Percentiles rank a stretch among this genome's conserved stretches.
phyloP scores from a whole-genome alignment of 2,797 vertebrate genomes.

The Pempheris klunzingeri region DNA sequence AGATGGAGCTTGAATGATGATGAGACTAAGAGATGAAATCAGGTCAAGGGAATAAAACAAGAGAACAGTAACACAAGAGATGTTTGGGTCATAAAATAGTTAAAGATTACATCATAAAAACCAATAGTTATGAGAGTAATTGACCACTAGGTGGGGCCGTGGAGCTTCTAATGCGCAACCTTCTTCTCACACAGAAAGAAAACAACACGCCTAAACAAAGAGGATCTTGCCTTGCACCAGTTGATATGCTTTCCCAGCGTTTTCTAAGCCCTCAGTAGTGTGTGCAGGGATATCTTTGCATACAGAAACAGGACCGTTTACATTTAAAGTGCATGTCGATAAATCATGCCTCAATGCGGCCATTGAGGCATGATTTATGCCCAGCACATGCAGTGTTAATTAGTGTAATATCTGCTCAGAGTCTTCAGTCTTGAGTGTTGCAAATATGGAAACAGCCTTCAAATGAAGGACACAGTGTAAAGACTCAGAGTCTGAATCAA shows the following conservation, averaged over 20 bases:
- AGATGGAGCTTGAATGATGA: neutral
- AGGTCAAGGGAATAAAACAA: neutral
- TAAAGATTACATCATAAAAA: conserved; percentile 76
- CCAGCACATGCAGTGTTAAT: conserved; percentile 7
- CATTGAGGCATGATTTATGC: no score
- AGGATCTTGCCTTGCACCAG: conserved; percentile 18
- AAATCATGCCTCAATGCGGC: conserved; percentile 1
- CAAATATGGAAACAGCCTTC: conserved; percentile 12
- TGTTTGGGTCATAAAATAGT: conserved; percentile 62
- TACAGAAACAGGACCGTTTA: neutral
- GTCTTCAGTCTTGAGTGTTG: conserved; percentile 8
- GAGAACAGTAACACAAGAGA: neutral
- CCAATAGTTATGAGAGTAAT: conserved; percentile 11
- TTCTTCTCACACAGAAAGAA: conserved; percentile 21
- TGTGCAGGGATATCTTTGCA: neutral
- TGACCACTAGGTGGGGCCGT: conserved; percentile 79
- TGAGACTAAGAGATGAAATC: neutral
- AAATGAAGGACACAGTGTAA: conserved; percentile 1
- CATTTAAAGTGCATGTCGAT: neutral
- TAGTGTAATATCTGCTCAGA: conserved; percentile 9
- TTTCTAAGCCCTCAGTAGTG: conserved; percentile 3
- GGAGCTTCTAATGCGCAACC: conserved; percentile 36
- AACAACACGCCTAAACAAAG: conserved; percentile 71
- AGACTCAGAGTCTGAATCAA: neutral
- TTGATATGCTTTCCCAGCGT: neutral